Base-by-base conservation (phyloP, 2,113 vertebrate genomes). In the Synodontis membranacea region DNA sequence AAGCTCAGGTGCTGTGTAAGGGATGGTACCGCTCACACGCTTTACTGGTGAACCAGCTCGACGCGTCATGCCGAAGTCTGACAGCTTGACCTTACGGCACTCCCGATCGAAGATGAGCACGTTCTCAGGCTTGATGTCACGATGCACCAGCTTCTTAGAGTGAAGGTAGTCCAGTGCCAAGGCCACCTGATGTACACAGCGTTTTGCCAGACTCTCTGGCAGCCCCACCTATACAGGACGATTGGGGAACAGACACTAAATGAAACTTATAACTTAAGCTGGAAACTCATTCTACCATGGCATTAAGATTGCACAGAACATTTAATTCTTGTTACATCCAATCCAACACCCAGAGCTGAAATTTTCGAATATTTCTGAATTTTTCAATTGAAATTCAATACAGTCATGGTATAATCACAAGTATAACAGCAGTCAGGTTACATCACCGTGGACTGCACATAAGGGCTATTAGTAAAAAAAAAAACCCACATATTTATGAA, bases 41-140 rank as follows among this genome's bases (percentile, higher is more conserved):
- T 95, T 96, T 64, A 95, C 95, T 0, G 94, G 95, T 0, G 94
- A 94, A 9, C 95, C 95, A 0, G 94, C 93, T 0, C 94, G 93
- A 0, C 95, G 90, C 0, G 95, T 96, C 95, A 96, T 96, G 56
- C 95, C 95, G 17, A 96, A 96, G 90, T 96, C 95, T 0, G 95
- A 96, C 82, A 96, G 94, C 91, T 96, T 96, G 54, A 96, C 94
- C 86, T 95, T 95, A 14, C 94, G 91, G 87, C 95, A 96, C 90
- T 96, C 95, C 39, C 90, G 92, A 92, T 96, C 95, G n/a, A 96
- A 96, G 52, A 96, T 94, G 8, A 96, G 95, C 86, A 96, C 91
- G 87, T 96, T 96, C 92, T 96, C 95, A 0, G 95, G 95, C 80
- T 96, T 96, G 89, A 96, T 95, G 92, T 96, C 95, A 17, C 95